phyloP scores from a whole-genome alignment of 2,888 invertebrate species.

The Hoplodrina ambigua region DNA sequence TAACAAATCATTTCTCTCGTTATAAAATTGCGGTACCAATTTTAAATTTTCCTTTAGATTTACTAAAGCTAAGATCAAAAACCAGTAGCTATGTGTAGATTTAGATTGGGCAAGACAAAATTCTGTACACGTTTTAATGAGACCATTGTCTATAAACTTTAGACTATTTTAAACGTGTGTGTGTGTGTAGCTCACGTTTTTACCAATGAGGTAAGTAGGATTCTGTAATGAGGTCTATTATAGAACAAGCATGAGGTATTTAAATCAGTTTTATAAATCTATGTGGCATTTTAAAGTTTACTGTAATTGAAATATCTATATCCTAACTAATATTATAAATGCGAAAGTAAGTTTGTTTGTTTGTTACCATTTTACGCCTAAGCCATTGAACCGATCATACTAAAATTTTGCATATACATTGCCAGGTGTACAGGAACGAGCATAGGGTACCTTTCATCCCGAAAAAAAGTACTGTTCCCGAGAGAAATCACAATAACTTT shows the following conservation, averaged over 20 bases:
- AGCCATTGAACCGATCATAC: too few relatives aligned
- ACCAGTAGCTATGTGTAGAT: slow-evolving; percentile 7
- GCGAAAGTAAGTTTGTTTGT: too few relatives aligned
- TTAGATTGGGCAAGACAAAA: slow-evolving; percentile 3
- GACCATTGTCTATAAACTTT: slow-evolving; percentile 31
- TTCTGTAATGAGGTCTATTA: slow-evolving; percentile 20
- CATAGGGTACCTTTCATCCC: too few relatives aligned
- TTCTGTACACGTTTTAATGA: slow-evolving; percentile 47
- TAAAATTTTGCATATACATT: too few relatives aligned
- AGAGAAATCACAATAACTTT: too few relatives aligned
- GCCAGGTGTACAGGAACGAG: too few relatives aligned
- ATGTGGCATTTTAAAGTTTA: neutral
- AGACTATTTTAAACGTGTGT: slow-evolving; percentile 21
- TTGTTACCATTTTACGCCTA: too few relatives aligned
- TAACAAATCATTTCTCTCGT: too few relatives aligned
- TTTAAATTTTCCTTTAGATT: too few relatives aligned
- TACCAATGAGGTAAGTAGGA: slow-evolving; percentile 32
- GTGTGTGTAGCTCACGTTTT: slow-evolving; percentile 28
- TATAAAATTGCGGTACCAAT: too few relatives aligned
- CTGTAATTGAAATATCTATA: slow-evolving; percentile 5
- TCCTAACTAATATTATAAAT: too few relatives aligned
- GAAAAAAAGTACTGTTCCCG: too few relatives aligned
- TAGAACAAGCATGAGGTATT: slow-evolving; percentile 12
- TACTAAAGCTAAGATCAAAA: neutral
- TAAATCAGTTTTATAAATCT: slow-evolving; percentile 12